Evolutionary conservation across 2,797 vertebrate genomes (phyloP).

Genomic region (Dryobates pubescens): DNA sequence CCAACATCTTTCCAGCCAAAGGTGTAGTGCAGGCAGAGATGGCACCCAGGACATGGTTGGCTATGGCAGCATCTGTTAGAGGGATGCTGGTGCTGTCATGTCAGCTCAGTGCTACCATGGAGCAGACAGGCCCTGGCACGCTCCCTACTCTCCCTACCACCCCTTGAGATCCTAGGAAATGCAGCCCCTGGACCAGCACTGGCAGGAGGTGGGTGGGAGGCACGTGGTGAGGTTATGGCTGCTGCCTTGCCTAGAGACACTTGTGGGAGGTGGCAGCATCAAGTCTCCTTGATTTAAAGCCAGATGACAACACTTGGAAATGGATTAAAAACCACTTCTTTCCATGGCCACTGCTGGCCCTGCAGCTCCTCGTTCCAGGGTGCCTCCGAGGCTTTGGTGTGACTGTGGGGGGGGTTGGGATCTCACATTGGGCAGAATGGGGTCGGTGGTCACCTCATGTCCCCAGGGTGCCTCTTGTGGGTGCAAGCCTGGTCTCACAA

Average conservation of each 20-base stretch:
- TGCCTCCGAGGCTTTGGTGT: not conserved
- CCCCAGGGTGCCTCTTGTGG: not conserved
- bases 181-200: not conserved
- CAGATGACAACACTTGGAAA: slow-evolving; percentile 66
- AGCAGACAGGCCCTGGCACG: not conserved
- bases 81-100: not conserved
- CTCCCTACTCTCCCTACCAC: not conserved
- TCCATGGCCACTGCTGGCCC: slow-evolving; percentile 40
- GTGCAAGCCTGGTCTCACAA: rapidly evolving
- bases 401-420: not conserved
- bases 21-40: not conserved
- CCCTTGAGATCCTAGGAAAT: not conserved
- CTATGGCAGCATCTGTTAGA: not conserved
- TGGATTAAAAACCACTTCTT: slow-evolving; percentile 57
- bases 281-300: slow-evolving; percentile 56
- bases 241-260: slow-evolving; percentile 36
- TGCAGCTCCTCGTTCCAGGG: not conserved
- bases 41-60: rapidly evolving
- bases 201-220: not conserved
- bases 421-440: not conserved
- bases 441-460: rapidly evolving
- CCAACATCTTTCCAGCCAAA: not conserved
- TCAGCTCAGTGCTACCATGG: not conserved
- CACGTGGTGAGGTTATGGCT: slow-evolving; percentile 15
- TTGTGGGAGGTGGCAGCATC: slow-evolving; percentile 58